Evolutionary conservation across 2,888 invertebrate genomes (phyloP), one percentile per base, ranked within the genome.

Genomic region (Acleris laterana): DNA sequence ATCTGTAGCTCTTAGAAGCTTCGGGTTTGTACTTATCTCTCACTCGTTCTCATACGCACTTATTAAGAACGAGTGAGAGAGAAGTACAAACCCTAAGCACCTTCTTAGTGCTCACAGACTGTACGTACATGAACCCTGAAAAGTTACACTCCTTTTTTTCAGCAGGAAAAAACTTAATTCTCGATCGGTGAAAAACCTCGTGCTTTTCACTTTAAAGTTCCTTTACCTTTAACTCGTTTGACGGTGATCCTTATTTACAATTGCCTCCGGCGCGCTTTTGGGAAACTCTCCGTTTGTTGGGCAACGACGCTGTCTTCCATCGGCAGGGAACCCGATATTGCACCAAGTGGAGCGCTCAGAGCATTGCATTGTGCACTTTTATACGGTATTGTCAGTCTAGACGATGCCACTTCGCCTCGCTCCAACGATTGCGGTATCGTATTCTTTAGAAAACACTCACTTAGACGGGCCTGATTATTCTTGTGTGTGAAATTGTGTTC

Each of bases 251-350:
- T 25, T 66, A 44, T 66, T 61, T 56, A 61, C 65, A 50, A 38
- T 70, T 62, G 53, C 71, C 28, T n/a, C n/a, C 5, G 51, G 22
- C 32, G 44, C 42, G 67, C 67, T 64, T 70, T 68, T 62, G 63
- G 71, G 69, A 62, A 57, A 63, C 64, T 61, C 63, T 72, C 72
- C 72, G 73, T 81, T 79, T 78, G 77, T 77, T 77, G 75, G 74
- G 74, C 71, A 70, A 65, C 65, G 1, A 32, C 71, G 49, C 63
- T 61, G 71, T 70, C 69, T 65, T 46, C 42, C 71, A 58, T 73
- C 71, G 70, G 74, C 73, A 76, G 76, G 81, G 80, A 84, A 85
- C 84, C 85, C 82, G 82, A 87, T 87, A 87, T 86, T 84, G 84
- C 80, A 75, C 79, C 79, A 81, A 87, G 82, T 83, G 84, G 81